A percentile compares a stretch with the other conserved stretches of the same genome.
Conservation (phyloP, 1,140 invertebrate species). For the Elysia chlorotica region DNA sequence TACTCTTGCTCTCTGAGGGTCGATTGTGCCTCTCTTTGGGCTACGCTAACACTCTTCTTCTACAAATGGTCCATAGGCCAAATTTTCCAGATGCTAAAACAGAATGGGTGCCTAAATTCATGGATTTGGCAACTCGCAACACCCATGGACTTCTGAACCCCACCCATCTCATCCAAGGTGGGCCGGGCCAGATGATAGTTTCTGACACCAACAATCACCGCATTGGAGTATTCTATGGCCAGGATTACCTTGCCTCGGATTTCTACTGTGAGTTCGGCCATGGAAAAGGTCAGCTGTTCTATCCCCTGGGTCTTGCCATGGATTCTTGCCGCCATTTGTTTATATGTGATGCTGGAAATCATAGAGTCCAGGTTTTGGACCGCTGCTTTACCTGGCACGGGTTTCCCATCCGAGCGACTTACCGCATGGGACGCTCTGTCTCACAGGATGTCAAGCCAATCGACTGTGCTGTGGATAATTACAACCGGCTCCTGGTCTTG, state of each 20-base stretch:
- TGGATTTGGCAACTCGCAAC: constrained; percentile 3
- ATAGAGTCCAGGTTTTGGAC: constrained; percentile 13
- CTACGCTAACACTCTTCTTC: constrained; percentile 3
- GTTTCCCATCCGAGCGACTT: not conserved
- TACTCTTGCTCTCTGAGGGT: not conserved
- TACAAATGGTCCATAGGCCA: not conserved
- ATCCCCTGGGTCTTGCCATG: constrained; percentile 1
- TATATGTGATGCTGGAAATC: constrained; percentile 13
- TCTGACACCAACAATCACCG: constrained; percentile 18
- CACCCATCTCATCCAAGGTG: not conserved
- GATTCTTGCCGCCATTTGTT: not conserved
- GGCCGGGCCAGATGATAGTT: not conserved
- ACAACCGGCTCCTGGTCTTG: not conserved
- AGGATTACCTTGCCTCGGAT: constrained; percentile 4
- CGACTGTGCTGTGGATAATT: constrained; percentile 12
- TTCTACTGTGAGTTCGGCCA: constrained; percentile 10
- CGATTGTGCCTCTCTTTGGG: not conserved
- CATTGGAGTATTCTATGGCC: constrained; percentile 9
- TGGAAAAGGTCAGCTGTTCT: constrained; percentile 8
- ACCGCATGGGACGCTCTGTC: not conserved
- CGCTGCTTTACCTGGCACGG: not conserved
- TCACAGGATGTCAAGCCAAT: constrained; percentile 16
- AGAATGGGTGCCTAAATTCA: no score
- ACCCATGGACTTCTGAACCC: constrained; percentile 12
- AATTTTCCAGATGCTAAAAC: no score